Evolutionary conservation across 1,140 invertebrate genomes (phyloP).

Genomic region (Bilobella aurantiaca): DNA sequence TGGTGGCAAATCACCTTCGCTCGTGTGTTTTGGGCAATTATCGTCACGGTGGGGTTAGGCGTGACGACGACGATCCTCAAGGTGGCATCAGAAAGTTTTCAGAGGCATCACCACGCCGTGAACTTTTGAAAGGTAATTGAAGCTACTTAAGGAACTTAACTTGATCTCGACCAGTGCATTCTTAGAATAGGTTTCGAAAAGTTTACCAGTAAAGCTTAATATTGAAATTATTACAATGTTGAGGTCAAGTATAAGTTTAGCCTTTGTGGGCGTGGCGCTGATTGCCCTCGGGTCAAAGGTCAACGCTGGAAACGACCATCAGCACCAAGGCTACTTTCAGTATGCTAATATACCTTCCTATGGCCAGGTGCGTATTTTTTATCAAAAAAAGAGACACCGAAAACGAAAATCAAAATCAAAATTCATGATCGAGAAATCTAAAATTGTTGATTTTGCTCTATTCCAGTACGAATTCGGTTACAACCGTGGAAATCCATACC

Average conservation of each 20-base stretch:
- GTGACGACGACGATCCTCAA: neutral
- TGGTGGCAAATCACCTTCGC: neutral
- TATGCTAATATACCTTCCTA: conserved; percentile 40
- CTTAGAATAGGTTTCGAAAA: no score
- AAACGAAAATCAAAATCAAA: no score
- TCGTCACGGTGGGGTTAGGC: neutral
- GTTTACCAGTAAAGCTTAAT: no score
- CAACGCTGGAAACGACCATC: neutral
- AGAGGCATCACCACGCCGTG: no score
- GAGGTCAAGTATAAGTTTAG: neutral
- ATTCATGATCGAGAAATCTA: no score
- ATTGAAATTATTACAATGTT: neutral
- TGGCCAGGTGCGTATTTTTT: conserved; percentile 12
- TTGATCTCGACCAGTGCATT: no score
- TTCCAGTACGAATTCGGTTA: conserved; percentile 40
- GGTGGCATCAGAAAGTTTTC: neutral
- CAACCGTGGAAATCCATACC: conserved; percentile 39
- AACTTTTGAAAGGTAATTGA: no score
- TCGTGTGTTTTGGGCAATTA: neutral
- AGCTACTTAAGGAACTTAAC: no score
- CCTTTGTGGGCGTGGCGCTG: neutral
- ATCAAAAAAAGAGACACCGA: no score
- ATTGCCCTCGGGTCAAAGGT: neutral
- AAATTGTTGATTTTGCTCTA: neutral
- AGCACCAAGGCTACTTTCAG: conserved; percentile 37